Conservation (phyloP, 2,797 vertebrate species). For the Macropus fuliginosus region DNA sequence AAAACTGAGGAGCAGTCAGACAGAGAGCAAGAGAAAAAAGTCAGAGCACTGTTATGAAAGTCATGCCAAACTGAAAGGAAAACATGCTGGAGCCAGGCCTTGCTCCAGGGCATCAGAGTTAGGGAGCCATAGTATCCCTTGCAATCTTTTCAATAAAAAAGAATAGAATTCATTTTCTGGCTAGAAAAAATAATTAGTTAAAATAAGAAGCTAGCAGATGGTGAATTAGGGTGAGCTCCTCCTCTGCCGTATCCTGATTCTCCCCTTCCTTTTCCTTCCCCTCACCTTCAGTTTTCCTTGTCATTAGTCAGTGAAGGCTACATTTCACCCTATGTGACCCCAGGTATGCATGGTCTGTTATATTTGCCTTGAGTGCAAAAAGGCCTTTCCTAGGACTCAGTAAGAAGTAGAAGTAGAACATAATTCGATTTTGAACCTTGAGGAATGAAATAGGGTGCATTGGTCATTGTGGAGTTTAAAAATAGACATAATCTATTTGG, state of each 20-base stretch:
- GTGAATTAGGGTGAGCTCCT: neutral
- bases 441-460: slow-evolving; percentile 6
- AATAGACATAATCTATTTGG: neutral
- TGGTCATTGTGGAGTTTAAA: slow-evolving; percentile 31
- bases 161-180: neutral
- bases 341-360: neutral
- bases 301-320: neutral
- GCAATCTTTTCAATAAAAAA: neutral
- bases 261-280: neutral
- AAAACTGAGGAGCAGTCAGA: neutral
- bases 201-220: neutral
- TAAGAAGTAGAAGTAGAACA: slow-evolving; percentile 2
- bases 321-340: neutral
- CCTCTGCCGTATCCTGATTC: neutral
- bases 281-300: neutral
- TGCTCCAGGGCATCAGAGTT: neutral
- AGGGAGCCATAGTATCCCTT: neutral
- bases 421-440: neutral
- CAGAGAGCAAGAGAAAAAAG: neutral
- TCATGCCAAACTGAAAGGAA: neutral
- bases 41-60: neutral
- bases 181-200: neutral
- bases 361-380: neutral
- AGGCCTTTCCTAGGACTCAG: neutral
- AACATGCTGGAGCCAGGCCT: neutral